Evolutionary conservation across 2,113 vertebrate species (phyloP), one percentile per base, ranked within the genome.

Genomic region (Grantiella picta): DNA sequence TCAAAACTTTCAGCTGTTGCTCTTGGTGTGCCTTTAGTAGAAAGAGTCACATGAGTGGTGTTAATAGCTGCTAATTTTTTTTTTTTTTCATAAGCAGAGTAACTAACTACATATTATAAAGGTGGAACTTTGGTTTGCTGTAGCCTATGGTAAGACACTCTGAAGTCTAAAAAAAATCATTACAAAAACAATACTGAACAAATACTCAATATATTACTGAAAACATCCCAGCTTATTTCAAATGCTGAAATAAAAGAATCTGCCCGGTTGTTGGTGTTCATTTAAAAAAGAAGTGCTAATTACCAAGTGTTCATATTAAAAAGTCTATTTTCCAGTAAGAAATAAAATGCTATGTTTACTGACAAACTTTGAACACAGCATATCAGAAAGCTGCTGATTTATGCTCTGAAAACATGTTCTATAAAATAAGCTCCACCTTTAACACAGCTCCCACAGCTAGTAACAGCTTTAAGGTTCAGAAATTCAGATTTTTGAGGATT

Each of bases 1-100:
- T 99, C 99, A 76, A 99, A 99, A 63, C 96, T 98, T 89, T 99
- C 99, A 56, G 98, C 86, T 47, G 99, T 97, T 15, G 99, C 97
- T 97, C 99, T 98, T 44, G 99, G 99, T 49, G 99, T 99, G 82
- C 99, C 99, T 99, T 97, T 50, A 52, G 64, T 3, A 75, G 94
- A 94, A 91, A 12, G 36, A 18, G 29, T 76, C 65, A 85, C 19
- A 12, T 61, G 22, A 60, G 4, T 49, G 14, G 7, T 35, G 36
- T 49, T n/a, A 61, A 68, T 22, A 75, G 70, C 31, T 33, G 50
- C 21, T 35, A 42, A n/a, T 31, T 27, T 4, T 79, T 53, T 44
- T 53, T 44, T 75, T 76, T 82, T 52, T 52, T 70, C 18, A 59
- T 19, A 49, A 81, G 27, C 9, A 85, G 36, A 81, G 29, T 35